Evolutionary conservation across 92 coral and sea anemone species (phyloP).

Genomic region (Montipora capitata): DNA sequence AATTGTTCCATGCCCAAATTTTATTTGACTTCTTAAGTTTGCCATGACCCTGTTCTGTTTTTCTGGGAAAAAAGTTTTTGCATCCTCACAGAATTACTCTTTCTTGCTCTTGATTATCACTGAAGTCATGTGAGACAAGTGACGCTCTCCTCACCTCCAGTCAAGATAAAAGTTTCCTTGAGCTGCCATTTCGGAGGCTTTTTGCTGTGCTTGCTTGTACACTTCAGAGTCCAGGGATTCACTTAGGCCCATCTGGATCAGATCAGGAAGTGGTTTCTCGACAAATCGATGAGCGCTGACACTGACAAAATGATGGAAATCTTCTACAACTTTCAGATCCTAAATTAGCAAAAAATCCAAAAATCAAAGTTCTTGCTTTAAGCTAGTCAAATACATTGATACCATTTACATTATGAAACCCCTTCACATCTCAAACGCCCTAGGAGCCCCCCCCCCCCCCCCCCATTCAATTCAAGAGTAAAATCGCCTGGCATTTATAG

Average conservation of each 20-base stretch:
- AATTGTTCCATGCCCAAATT: too few species aligned
- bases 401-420: too few species aligned
- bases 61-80: too few species aligned
- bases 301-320: slow-evolving; percentile 93
- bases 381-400: neutral
- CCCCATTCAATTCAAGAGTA: too few species aligned
- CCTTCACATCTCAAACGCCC: too few species aligned
- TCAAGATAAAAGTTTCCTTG: slow-evolving; percentile 84
- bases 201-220: slow-evolving; percentile 82
- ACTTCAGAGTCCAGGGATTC: slow-evolving; percentile 84
- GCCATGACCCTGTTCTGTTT: too few species aligned
- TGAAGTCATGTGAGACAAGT: neutral
- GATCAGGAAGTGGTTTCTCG: slow-evolving; percentile 85
- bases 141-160: slow-evolving; percentile 83
- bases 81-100: too few species aligned
- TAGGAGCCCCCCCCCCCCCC: too few species aligned
- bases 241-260: slow-evolving; percentile 90
- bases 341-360: neutral
- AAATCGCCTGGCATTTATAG: too few species aligned
- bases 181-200: slow-evolving; percentile 69
- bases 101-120: too few species aligned
- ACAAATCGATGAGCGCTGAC: slow-evolving; percentile 91
- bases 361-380: neutral
- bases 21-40: too few species aligned
- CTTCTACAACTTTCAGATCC: slow-evolving; percentile 80